phyloP scores from a whole-genome alignment of 2,888 invertebrate species.

The Portevinia maculata region DNA sequence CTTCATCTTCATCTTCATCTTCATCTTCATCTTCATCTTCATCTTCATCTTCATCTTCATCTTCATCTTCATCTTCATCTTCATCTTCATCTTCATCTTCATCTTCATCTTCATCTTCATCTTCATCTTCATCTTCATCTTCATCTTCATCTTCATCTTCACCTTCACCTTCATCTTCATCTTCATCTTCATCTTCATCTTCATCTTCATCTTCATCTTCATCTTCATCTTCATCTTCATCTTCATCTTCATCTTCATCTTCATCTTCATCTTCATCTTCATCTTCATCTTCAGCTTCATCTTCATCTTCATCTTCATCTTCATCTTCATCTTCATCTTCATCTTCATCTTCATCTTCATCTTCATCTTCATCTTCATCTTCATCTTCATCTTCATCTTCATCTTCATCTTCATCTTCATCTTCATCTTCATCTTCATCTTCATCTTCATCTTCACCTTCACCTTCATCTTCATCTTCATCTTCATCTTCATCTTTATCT shows the following conservation, averaged over 20 bases:
- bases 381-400: background rate
- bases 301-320: background rate
- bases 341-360: background rate
- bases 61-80: background rate
- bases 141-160: too few species aligned
- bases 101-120: background rate
- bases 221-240: background rate
- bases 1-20: background rate
- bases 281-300: too few species aligned
- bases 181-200: background rate
- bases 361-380: background rate
- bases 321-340: background rate
- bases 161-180: too few species aligned
- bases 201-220: background rate
- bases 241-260: background rate
- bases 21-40: background rate
- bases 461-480: too few species aligned
- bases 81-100: background rate
- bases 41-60: background rate
- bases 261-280: background rate
- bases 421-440: background rate
- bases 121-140: background rate
- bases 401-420: background rate
- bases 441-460: background rate
- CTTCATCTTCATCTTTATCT: too few species aligned